Evolutionary conservation across 92 coral and sea anemone genomes (phyloP), one percentile per base, ranked within the genome.

Genomic region (Pocillopora grandis): DNA sequence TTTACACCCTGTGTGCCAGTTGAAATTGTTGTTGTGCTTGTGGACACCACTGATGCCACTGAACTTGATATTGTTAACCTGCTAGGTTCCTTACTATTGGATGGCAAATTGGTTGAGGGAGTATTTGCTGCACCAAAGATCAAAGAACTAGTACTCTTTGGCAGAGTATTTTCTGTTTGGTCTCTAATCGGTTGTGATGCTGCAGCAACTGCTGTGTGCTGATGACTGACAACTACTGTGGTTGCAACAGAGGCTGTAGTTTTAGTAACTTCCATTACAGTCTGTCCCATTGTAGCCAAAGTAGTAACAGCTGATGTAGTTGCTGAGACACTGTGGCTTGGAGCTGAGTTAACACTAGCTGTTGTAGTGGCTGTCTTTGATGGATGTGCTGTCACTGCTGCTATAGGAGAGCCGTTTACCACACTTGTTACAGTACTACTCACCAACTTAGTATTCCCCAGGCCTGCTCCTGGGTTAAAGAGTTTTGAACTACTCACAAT

Each of bases 401-500:
- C 77, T 77, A 36, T 16, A 17, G 85, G 77, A 14, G 74, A 19
- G 52, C 71, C 86, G 74, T 35, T 72, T 37, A 77, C 65, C 1
- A 62, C 76, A 75, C 85, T 76, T 49, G 87, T 84, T 13, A 78
- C 81, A 68, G 36, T 69, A 19, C 82, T 67, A 12, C 76, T 73
- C 14, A 70, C 63, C 49, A 77, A 18, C 66, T 36, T 58, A 31
- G 88, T 71, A 42, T 60, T 71, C 5, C 85, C 89, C 52, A 78
- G 77, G 16, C 84, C 67, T 68, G 90, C 86, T 5, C 95, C 93
- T 27, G 95, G 92, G 76, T 92, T 94, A 35, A 94, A 94, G 86
- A 94, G 88, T 61, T 93, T 93, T 17, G 94, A 94, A 71, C 95
- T 94, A 72, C 98, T 92, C 76, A 93, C 95, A 84, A 93, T 93